These are phyloP conservation scores for Megalonaias nervosa DNA, from an alignment of 1,140 invertebrate species.

Conservation along the genomic window DNA sequence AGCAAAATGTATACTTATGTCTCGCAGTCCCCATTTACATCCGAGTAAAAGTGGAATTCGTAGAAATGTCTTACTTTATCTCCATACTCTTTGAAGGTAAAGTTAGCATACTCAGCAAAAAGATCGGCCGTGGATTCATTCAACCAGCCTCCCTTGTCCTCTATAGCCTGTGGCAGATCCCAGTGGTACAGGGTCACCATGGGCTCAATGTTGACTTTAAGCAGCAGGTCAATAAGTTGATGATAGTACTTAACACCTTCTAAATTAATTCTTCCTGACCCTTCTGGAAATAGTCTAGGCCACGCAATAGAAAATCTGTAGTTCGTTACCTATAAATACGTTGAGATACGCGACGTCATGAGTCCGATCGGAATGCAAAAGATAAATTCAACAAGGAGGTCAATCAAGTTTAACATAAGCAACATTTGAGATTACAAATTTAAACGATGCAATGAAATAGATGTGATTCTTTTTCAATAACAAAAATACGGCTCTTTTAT, in stretches of 20 bases:
- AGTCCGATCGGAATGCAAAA: not conserved
- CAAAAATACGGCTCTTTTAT: too few relatives aligned
- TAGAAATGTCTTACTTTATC: slow-evolving; percentile 48
- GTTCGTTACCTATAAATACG: slow-evolving; percentile 48
- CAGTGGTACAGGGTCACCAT: slow-evolving; percentile 75
- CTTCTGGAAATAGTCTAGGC: slow-evolving; percentile 59
- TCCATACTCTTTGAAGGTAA: slow-evolving; percentile 69
- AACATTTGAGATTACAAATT: not conserved
- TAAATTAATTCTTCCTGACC: slow-evolving; percentile 42
- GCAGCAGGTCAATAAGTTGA: slow-evolving; percentile 54
- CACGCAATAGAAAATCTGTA: slow-evolving; percentile 67
- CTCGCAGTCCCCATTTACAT: not conserved
- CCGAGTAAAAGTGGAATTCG: too few relatives aligned
- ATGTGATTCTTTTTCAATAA: not conserved
- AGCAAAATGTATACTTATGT: not conserved
- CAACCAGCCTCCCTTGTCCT: slow-evolving; percentile 73
- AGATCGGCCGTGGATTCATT: slow-evolving; percentile 74
- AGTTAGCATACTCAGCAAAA: slow-evolving; percentile 72
- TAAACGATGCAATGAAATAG: not conserved
- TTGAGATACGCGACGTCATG: not conserved
- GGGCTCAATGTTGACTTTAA: slow-evolving; percentile 47
- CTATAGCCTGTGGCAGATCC: slow-evolving; percentile 70
- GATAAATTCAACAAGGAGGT: not conserved
- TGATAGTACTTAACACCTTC: slow-evolving; percentile 61
- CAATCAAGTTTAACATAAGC: not conserved